Conservation (phyloP, 1,140 invertebrate genomes). For the Aphaenogaster rudis region DNA sequence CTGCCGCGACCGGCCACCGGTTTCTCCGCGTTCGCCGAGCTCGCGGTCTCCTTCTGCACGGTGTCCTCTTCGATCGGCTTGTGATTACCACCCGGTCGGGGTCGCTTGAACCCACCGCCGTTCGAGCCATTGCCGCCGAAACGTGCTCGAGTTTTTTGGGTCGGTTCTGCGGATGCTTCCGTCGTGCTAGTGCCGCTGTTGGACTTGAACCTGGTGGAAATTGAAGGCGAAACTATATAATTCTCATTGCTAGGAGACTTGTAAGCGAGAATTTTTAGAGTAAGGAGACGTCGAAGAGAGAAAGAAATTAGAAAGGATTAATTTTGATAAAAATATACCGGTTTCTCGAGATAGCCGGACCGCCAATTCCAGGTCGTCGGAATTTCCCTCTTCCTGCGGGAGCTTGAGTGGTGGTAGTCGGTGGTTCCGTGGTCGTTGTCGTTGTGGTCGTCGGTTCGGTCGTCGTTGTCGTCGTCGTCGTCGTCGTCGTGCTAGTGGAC, state of each 20-base stretch:
- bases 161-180: conserved; percentile 77
- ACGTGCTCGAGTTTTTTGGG: conserved; percentile 77
- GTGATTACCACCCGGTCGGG: conserved; percentile 76
- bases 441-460: conserved; percentile 88
- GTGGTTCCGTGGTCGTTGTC: conserved; percentile 85
- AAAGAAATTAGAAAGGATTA: not conserved
- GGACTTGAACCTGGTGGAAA: conserved; percentile 77
- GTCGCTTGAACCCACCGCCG: conserved; percentile 78
- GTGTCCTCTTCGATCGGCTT: conserved; percentile 78
- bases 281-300: not conserved
- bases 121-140: conserved; percentile 74
- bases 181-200: conserved; percentile 75
- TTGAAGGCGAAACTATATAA: not conserved
- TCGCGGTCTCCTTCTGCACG: conserved; percentile 80
- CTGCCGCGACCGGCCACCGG: conserved; percentile 74
- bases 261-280: not conserved
- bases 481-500: conserved; percentile 86
- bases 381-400: conserved; percentile 85
- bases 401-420: conserved; percentile 75
- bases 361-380: conserved; percentile 79
- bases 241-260: not conserved
- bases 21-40: conserved; percentile 77
- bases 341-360: conserved; percentile 79
- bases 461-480: conserved; percentile 87
- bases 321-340: conserved; percentile 70